phyloP scores from a whole-genome alignment of 1,140 invertebrate species.

The Pseudobourletiella spinata region DNA sequence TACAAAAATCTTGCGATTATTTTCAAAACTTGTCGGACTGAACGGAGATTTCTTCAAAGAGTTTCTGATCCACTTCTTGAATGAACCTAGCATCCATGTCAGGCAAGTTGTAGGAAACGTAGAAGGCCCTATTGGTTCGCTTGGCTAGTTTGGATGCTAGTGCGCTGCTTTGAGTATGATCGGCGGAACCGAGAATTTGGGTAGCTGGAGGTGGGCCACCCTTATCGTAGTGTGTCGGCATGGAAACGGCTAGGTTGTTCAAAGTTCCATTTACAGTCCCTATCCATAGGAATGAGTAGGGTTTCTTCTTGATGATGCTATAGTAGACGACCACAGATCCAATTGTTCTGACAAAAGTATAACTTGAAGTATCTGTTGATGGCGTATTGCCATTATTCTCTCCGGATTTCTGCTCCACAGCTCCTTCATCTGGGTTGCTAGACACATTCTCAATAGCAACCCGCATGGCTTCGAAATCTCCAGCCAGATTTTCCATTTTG shows the following conservation, averaged over 20 bases:
- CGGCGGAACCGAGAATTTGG: background rate
- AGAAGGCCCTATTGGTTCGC: background rate
- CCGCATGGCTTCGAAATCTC: background rate
- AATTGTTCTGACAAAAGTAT: background rate
- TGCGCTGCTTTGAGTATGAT: background rate
- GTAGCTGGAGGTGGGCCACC: background rate
- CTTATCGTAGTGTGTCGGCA: background rate
- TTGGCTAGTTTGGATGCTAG: conserved; percentile 1
- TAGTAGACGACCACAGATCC: background rate
- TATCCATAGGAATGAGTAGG: background rate
- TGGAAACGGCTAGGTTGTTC: background rate
- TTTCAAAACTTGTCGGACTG: background rate
- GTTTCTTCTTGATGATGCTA: background rate
- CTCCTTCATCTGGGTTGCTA: background rate
- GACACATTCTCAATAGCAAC: background rate
- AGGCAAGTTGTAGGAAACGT: background rate
- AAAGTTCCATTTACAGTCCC: background rate
- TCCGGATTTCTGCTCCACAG: background rate
- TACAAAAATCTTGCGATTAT: background rate
- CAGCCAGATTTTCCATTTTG: background rate
- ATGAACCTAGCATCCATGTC: background rate
- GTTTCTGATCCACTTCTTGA: background rate
- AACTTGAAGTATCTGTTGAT: background rate
- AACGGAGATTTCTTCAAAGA: background rate
- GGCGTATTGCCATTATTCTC: background rate